These are phyloP conservation scores for Rugalucina vietnamica DNA, from an alignment of 2,888 invertebrate genomes.

Conservation along the genomic window DNA sequence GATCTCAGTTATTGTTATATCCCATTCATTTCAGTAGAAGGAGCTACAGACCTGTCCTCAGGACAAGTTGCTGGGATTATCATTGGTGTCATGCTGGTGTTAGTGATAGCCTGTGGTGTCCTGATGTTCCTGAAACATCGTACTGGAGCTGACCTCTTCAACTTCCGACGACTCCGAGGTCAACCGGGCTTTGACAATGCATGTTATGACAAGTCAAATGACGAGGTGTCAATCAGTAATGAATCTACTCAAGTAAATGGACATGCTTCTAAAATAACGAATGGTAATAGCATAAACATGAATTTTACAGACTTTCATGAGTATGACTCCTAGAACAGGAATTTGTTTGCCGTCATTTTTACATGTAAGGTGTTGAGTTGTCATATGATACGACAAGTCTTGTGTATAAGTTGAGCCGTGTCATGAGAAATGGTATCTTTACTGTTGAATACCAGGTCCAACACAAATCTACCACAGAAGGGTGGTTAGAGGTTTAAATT, in stretches of 20 bases:
- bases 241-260: neutral
- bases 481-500: no score
- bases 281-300: neutral
- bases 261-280: neutral
- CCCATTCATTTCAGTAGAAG: neutral
- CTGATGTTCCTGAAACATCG: constrained; percentile 43
- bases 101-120: constrained; percentile 21
- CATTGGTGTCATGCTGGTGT: constrained; percentile 26
- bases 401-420: no score
- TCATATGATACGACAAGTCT: no score
- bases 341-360: no score
- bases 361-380: no score
- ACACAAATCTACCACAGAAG: no score
- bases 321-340: no score
- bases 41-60: constrained; percentile 19
- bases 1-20: no score
- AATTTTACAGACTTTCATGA: neutral
- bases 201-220: constrained; percentile 40
- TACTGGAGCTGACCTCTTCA: neutral
- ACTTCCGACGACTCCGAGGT: constrained; percentile 11
- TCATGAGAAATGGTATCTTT: no score
- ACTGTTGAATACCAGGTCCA: no score
- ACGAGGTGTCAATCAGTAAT: constrained; percentile 29
- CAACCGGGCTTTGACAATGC: constrained; percentile 52
- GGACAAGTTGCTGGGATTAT: constrained; percentile 51